Evolutionary conservation across 92 coral and sea anemone genomes (phyloP).

Genomic region (Hydrozoanthus gracilis): DNA sequence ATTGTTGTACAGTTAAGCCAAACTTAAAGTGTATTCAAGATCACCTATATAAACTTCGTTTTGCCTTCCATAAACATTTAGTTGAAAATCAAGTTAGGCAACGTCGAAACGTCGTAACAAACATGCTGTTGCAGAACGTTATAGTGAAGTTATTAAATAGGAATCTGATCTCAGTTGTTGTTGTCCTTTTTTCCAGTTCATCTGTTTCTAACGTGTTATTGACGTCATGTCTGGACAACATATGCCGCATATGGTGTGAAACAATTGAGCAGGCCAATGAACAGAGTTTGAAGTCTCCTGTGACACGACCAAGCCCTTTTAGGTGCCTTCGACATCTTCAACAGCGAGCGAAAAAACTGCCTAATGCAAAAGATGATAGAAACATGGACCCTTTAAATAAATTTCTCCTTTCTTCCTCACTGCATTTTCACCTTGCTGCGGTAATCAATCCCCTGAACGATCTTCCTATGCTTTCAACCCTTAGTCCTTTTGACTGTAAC

Average conservation of each 20-base stretch:
- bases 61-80: too few species aligned
- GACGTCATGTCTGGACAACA: constrained; percentile 93
- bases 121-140: neutral
- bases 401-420: constrained; percentile 74
- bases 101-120: neutral
- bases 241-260: constrained; percentile 98
- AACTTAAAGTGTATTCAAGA: too few species aligned
- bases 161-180: neutral
- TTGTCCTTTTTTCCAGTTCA: constrained; percentile 60
- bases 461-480: constrained; percentile 89
- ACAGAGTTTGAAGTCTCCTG: constrained; percentile 44
- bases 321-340: constrained; percentile 72
- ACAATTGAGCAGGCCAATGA: constrained; percentile 73
- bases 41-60: too few species aligned
- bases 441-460: constrained; percentile 88
- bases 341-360: constrained; percentile 47
- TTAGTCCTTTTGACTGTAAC: constrained; percentile 72
- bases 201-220: constrained; percentile 87
- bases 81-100: too few species aligned
- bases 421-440: constrained; percentile 92
- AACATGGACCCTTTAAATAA: constrained; percentile 68
- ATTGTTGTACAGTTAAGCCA: too few species aligned
- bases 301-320: constrained; percentile 47
- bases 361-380: constrained; percentile 50
- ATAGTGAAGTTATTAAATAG: neutral